A percentile compares a stretch with the other conserved stretches of the same genome.
Conservation (phyloP, 2,888 invertebrate genomes). For the Spodoptera littoralis region DNA sequence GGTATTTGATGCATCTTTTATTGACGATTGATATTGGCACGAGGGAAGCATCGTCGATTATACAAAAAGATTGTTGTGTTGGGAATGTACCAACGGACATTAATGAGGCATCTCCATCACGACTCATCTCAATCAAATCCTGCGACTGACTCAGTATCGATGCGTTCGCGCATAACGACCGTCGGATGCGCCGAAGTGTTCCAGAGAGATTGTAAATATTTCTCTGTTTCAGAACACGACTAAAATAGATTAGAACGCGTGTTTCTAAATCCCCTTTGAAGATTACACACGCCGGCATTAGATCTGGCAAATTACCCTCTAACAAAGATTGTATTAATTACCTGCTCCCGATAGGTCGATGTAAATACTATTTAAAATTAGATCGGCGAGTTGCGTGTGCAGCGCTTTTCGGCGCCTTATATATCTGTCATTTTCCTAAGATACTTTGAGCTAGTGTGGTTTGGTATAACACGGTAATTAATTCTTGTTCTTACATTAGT, state of each 20-base stretch:
- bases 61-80: constrained; percentile 55
- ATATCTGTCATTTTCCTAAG: constrained; percentile 81
- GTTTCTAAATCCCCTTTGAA: constrained; percentile 89
- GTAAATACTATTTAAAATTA: constrained; percentile 87
- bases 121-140: constrained; percentile 80
- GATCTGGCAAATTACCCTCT: constrained; percentile 89
- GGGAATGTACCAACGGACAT: constrained; percentile 69
- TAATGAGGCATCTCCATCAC: constrained; percentile 81
- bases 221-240: constrained; percentile 88
- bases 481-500: constrained; percentile 43
- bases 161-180: constrained; percentile 86
- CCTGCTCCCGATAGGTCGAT: constrained; percentile 86
- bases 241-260: constrained; percentile 88
- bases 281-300: constrained; percentile 88
- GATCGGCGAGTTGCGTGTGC: constrained; percentile 79
- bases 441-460: constrained; percentile 63
- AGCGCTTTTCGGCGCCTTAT: constrained; percentile 76
- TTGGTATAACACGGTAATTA: constrained; percentile 49
- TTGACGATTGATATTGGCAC: no score
- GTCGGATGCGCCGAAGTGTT: constrained; percentile 89
- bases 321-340: constrained; percentile 89
- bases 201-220: constrained; percentile 88
- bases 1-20: constrained; percentile 26
- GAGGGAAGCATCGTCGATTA: constrained; percentile 49
- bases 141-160: constrained; percentile 81